These are phyloP conservation scores for Psittacula echo DNA, from an alignment of 2,797 vertebrate genomes.

Conservation along the genomic window DNA sequence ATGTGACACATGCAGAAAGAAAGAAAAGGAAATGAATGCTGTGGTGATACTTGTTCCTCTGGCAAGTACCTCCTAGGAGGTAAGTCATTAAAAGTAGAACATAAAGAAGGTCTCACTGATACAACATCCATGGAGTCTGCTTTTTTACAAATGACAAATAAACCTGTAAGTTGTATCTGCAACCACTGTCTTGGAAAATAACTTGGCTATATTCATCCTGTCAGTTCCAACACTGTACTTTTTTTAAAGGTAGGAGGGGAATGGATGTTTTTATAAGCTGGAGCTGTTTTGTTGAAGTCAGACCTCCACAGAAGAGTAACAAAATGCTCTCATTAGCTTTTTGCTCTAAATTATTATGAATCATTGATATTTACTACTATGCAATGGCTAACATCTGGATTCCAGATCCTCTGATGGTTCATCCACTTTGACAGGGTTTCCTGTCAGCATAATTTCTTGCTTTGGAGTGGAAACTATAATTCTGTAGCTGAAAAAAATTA, in stretches of 20 bases:
- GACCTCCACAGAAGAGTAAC: not conserved
- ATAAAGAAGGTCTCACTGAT: not conserved
- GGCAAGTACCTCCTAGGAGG: not conserved
- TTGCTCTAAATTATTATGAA: not conserved
- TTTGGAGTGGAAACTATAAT: not conserved
- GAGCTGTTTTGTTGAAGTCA: not conserved
- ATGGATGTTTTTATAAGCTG: not conserved
- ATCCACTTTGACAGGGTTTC: not conserved
- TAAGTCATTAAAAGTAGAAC: not conserved
- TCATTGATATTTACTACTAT: not conserved
- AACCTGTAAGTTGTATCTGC: not conserved
- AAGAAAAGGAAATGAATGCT: not conserved
- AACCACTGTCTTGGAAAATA: not conserved
- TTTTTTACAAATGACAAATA: not conserved
- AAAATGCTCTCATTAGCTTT: not conserved
- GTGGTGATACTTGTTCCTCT: not conserved
- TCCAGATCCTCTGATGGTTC: not conserved
- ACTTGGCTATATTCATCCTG: not conserved
- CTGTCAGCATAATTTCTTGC: not conserved
- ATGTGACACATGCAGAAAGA: not conserved
- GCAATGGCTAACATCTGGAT: not conserved
- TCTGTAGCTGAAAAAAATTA: not conserved
- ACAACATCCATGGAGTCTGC: not conserved
- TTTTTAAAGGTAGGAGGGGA: not conserved
- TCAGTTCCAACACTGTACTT: not conserved